Percentiles rank a stretch among this genome's conserved stretches.
Conservation (phyloP, 2,888 invertebrate species). For the Polydrusus cervinus region DNA sequence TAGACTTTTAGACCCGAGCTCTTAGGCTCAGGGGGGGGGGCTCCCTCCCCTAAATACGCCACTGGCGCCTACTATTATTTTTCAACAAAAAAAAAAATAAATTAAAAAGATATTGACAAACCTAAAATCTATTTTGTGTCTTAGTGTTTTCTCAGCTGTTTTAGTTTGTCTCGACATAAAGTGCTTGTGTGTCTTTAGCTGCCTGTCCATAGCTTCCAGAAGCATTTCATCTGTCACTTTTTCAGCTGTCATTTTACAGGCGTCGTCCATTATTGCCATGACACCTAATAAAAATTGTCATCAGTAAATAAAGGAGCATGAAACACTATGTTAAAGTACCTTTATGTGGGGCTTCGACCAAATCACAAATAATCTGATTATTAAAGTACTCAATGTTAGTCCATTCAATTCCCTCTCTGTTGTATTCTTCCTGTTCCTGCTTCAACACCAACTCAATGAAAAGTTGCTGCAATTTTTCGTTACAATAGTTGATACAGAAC, state of each 20-base stretch:
- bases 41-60: too few species aligned
- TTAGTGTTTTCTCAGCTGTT: conserved; percentile 86
- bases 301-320: too few species aligned
- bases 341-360: conserved; percentile 94
- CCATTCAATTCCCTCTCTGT: conserved; percentile 96
- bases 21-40: too few species aligned
- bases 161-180: conserved; percentile 91
- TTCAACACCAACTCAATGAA: conserved; percentile 98
- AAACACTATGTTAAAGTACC: conserved; percentile 75
- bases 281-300: conserved; percentile 40
- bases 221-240: conserved; percentile 90
- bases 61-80: too few species aligned
- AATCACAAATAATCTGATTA: conserved; percentile 95
- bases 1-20: too few species aligned
- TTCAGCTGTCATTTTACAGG: conserved; percentile 92
- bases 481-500: conserved; percentile 99
- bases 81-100: too few species aligned
- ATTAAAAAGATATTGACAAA: background rate
- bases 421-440: conserved; percentile 98
- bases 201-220: conserved; percentile 94
- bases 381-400: conserved; percentile 96
- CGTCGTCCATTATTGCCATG: conserved; percentile 96
- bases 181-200: conserved; percentile 88
- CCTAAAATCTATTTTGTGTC: conserved; percentile 75
- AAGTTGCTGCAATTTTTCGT: conserved; percentile 97